Conservation (phyloP, 2,888 invertebrate species). For the Sinhomidia bicolor region DNA sequence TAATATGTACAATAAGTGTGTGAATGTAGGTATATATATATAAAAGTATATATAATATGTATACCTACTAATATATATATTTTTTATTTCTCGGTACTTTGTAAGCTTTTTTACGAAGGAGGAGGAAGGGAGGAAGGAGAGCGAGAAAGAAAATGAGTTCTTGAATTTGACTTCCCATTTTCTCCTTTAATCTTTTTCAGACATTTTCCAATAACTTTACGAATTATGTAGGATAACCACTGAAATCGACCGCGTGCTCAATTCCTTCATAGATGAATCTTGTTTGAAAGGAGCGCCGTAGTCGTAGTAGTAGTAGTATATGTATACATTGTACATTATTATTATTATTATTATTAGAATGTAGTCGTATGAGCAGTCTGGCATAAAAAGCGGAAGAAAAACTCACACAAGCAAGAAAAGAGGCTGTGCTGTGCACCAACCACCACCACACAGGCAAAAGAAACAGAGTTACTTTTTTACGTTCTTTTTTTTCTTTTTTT, state of each 20-base stretch:
- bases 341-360: conserved; percentile 23
- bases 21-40: no score
- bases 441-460: neutral
- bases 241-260: conserved; percentile 75
- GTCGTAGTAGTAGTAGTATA: neutral
- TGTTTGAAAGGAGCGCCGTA: conserved; percentile 48
- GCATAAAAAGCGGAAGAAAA: conserved; percentile 55
- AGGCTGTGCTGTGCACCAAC: neutral
- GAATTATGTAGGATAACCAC: conserved; percentile 80
- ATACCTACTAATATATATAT: neutral
- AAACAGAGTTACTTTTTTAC: conserved; percentile 33
- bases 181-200: conserved; percentile 80
- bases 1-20: neutral
- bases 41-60: neutral
- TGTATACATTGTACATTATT: conserved; percentile 22
- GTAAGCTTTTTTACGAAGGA: neutral
- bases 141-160: conserved; percentile 79
- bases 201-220: conserved; percentile 80
- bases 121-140: conserved; percentile 41
- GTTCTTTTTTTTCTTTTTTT: conserved; percentile 6
- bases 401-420: conserved; percentile 26
- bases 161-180: conserved; percentile 80
- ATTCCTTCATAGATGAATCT: conserved; percentile 69
- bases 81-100: neutral
- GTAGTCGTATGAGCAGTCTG: conserved; percentile 38